These are phyloP conservation scores for Atrina japonica DNA, from an alignment of 2,888 invertebrate species.

Conservation along the genomic window DNA sequence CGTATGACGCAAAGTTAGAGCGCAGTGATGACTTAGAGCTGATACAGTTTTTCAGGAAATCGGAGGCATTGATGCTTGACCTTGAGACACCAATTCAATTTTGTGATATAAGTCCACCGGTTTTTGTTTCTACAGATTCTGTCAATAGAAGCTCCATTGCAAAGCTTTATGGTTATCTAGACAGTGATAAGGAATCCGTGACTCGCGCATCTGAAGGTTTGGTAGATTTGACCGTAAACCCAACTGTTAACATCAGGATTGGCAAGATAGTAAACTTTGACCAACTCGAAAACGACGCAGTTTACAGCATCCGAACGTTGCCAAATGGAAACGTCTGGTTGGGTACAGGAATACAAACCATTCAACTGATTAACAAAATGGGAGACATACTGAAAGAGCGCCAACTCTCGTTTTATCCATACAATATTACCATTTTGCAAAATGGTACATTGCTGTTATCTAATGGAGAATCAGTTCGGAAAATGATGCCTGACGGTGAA, in stretches of 20 bases:
- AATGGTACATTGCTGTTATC: not conserved
- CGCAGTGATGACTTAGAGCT: not conserved
- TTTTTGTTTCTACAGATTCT: not conserved
- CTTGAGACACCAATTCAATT: not conserved
- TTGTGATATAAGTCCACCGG: constrained; percentile 5
- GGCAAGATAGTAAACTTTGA: not conserved
- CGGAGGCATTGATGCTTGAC: not conserved
- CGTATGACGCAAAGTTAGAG: not conserved
- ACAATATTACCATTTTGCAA: constrained; percentile 11
- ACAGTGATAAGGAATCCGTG: not conserved
- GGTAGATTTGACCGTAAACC: not conserved
- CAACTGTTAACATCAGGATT: not conserved
- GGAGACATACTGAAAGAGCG: constrained; percentile 3
- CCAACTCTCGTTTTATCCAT: constrained; percentile 19
- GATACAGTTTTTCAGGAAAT: not conserved
- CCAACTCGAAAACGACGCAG: constrained; percentile 20
- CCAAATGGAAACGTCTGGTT: constrained; percentile 12
- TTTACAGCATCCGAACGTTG: constrained; percentile 26
- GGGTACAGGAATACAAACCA: constrained; percentile 20
- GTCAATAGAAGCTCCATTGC: constrained; percentile 9
- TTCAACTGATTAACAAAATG: not conserved
- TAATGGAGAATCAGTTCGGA: constrained; percentile 15
- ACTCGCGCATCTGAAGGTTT: not conserved
- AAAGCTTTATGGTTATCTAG: constrained; percentile 9
- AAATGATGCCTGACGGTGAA: constrained; percentile 4